phyloP scores from a whole-genome alignment of 2,888 invertebrate species.

The Ectobius pallidus region DNA sequence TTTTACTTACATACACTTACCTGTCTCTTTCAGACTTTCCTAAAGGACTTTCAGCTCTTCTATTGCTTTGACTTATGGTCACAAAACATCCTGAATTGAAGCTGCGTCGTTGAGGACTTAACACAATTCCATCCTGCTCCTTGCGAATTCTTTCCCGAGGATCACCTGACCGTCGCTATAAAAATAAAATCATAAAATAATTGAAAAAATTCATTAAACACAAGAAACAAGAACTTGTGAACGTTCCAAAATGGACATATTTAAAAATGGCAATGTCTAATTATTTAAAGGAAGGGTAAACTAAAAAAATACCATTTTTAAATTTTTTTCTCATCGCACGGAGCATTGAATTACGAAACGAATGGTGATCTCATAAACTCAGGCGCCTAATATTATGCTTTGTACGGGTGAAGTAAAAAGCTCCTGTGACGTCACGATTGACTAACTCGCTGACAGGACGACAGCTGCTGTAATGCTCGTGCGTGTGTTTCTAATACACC shows the following conservation, averaged over 20 bases:
- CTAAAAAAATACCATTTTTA: too few relatives aligned
- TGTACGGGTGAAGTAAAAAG: too few relatives aligned
- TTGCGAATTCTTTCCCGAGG: conserved; percentile 80
- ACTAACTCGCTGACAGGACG: too few relatives aligned
- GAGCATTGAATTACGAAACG: too few relatives aligned
- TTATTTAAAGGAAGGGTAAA: too few relatives aligned
- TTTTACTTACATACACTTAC: background rate
- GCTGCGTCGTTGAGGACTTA: conserved; percentile 84
- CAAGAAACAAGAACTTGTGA: too few relatives aligned
- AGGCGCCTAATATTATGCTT: too few relatives aligned
- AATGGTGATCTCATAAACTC: too few relatives aligned
- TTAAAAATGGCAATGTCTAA: background rate
- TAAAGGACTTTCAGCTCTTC: conserved; percentile 55
- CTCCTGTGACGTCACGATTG: too few relatives aligned
- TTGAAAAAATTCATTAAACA: background rate
- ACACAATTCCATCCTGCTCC: conserved; percentile 81
- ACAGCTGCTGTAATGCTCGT: too few relatives aligned
- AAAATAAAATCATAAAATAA: conserved; percentile 5
- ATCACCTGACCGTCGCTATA: conserved; percentile 65
- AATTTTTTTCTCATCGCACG: too few relatives aligned
- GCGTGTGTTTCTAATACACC: too few relatives aligned
- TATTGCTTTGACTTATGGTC: conserved; percentile 57
- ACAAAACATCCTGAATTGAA: conserved; percentile 89
- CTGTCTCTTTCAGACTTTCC: conserved; percentile 51
- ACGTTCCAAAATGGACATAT: background rate